Evolutionary conservation across 2,797 vertebrate genomes (phyloP), one percentile per base, ranked within the genome.

Genomic region (Sebastiscus albofasciatus): DNA sequence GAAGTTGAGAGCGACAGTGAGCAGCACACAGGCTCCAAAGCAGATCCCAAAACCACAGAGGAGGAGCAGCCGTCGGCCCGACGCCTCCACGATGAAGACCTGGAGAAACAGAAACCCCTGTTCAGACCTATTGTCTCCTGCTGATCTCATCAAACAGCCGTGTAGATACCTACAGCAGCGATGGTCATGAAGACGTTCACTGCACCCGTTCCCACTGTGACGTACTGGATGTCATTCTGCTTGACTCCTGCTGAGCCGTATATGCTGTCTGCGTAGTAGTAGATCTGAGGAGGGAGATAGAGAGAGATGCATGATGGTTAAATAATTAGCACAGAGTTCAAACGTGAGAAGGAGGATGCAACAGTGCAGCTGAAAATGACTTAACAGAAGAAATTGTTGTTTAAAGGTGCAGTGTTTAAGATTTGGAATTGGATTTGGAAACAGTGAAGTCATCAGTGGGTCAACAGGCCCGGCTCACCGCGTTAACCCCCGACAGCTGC

Each of bases 401-500:
- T 49, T 20, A 31, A 61, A 46, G 42, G 42, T 18, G 16, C 16
- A 46, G 42, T 42, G 16, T 42, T 14, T 42, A 42, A 16, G 42
- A 46, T 46, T 8, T 46, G 16, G 39, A 39, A 39, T 39, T 39
- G 13, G 39, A 14, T 39, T 39, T 39, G 39, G 39, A 39, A 34
- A 73, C 69, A 2, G 29, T 22, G n/a, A 74, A 54, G 4, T 5
- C 13, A 58, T 60, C 2, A 66, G 18, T 1, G 46, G 55, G 52
- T 0, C 46, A 64, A 33, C 2, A 2, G 46, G 46, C 18, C 1
- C 1, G 2, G 39, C 93, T 94, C 89, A 99, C 97, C 75, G 87
- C 97, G 0, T 99, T 98, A 79, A 99, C 89, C n/a, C 98, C 98
- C 0, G 98, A 98, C 83, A 99, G 96, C 95, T 99, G 98, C 92